Base-by-base conservation (phyloP, 2,113 vertebrate species). In the Corynorhinus townsendii region DNA sequence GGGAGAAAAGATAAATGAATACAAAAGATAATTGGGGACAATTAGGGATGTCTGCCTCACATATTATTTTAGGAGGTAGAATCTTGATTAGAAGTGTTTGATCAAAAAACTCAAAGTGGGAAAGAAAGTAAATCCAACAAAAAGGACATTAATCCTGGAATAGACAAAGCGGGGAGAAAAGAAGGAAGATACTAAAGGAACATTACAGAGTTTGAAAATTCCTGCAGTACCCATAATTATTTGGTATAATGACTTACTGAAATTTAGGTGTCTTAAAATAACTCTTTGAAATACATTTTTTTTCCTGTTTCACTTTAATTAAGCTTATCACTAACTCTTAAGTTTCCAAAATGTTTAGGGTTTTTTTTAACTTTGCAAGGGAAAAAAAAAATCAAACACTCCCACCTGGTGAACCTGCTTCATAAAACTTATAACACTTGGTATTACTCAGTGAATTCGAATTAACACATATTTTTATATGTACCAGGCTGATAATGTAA, bases 401-500 rank as follows among this genome's bases (percentile, higher is more conserved):
- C 56, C 26, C 75, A 96, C 92, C 86, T 93, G 86, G 81, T 75
- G 38, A 95, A 92, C 93, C 81, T 92, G 24, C 59, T 83, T 33
- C 40, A 64, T 79, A 43, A 94, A 82, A 88, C 43, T 86, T 56
- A 3, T 45, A 89, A 72, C 10, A 45, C 43, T 76, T 62, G n/a
- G 28, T 86, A 89, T 81, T 72, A 89, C 95, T 95, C 90, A 90
- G 54, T 82, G 82, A 83, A 24, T 75, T 94, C 82, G 49, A 71
- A 95, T 97, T 85, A 96, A 79, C 86, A 95, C 64, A 66, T 79
- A 77, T 82, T 96, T 97, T 96, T 86, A 71, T 89, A 30, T 80
- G 47, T 62, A 91, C 88, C 86, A 77, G 73, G 69, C 52, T 96
- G 95, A 96, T 96, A 88, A 95, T 86, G 73, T 93, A 96, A 96